Percentiles rank a stretch among this genome's conserved stretches.
phyloP scores from a whole-genome alignment of 2,113 vertebrate genomes.

The Monopterus albus region DNA sequence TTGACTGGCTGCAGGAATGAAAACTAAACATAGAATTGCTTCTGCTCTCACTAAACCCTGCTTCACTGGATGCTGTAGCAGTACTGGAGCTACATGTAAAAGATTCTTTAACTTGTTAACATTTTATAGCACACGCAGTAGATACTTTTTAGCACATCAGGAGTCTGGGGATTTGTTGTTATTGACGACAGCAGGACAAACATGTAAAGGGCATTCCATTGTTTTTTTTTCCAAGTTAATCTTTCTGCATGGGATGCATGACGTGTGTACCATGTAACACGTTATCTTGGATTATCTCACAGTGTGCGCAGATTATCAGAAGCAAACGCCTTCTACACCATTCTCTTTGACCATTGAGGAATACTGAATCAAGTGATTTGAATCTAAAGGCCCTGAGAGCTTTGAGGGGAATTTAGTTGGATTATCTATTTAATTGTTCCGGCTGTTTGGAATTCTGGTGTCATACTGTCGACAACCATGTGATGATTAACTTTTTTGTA shows the following conservation, averaged over 20 bases:
- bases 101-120: slow-evolving; percentile 6
- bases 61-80: slow-evolving; percentile 40
- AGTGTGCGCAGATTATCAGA: slow-evolving; percentile 34
- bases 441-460: slow-evolving; percentile 29
- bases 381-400: slow-evolving; percentile 40
- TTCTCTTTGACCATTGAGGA: slow-evolving; percentile 36
- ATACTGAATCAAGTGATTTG: slow-evolving; percentile 28
- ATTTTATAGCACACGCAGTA: no score
- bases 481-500: slow-evolving; percentile 1
- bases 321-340: slow-evolving; percentile 5
- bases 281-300: slow-evolving; percentile 27
- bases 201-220: slow-evolving; percentile 1
- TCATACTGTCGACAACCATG: neutral
- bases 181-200: slow-evolving; percentile 27
- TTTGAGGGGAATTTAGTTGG: slow-evolving; percentile 43
- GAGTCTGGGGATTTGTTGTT: neutral
- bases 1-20: slow-evolving; percentile 12
- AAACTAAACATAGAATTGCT: slow-evolving; percentile 24
- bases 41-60: slow-evolving; percentile 39
- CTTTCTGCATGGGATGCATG: neutral
- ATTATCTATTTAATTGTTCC: slow-evolving; percentile 23
- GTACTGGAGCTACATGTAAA: slow-evolving; percentile 44
- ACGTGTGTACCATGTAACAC: no score
- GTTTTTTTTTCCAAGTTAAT: slow-evolving; percentile 12
- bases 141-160: no score